phyloP scores from a whole-genome alignment of 2,888 invertebrate genomes.

The Agrenia bidenticulata region DNA sequence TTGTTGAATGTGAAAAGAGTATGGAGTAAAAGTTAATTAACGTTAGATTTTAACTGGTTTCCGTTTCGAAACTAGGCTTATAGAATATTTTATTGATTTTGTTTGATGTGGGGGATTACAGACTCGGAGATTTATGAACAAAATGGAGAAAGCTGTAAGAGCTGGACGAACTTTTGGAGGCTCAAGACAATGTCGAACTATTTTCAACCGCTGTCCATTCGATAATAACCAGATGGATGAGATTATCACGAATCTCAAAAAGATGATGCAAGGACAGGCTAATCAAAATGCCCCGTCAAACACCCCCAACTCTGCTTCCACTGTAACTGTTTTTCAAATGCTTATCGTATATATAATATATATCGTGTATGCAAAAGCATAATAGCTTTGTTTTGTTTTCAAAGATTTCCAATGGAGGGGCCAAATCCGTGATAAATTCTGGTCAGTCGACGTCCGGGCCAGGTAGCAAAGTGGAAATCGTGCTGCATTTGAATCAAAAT shows the following conservation, averaged over 20 bases:
- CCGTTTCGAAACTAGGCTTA: too few species aligned
- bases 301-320: too few species aligned
- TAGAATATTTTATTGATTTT: too few species aligned
- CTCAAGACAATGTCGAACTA: conserved; percentile 31
- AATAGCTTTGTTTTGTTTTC: too few species aligned
- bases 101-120: neutral
- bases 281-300: too few species aligned
- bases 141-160: conserved; percentile 20
- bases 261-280: conserved; percentile 30
- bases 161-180: conserved; percentile 23
- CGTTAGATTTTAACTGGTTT: too few species aligned
- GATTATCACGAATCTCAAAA: conserved; percentile 29
- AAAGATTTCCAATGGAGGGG: too few species aligned
- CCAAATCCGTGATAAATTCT: neutral
- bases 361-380: too few species aligned
- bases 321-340: neutral
- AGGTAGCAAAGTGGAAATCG: conserved; percentile 42
- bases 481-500: conserved; percentile 38
- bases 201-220: conserved; percentile 37
- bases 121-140: neutral
- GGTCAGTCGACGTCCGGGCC: neutral
- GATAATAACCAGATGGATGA: conserved; percentile 29
- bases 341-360: too few species aligned
- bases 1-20: neutral
- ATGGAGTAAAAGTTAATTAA: too few species aligned